Conservation (phyloP, 1,140 invertebrate species). For the Lordiphosa collinella region DNA sequence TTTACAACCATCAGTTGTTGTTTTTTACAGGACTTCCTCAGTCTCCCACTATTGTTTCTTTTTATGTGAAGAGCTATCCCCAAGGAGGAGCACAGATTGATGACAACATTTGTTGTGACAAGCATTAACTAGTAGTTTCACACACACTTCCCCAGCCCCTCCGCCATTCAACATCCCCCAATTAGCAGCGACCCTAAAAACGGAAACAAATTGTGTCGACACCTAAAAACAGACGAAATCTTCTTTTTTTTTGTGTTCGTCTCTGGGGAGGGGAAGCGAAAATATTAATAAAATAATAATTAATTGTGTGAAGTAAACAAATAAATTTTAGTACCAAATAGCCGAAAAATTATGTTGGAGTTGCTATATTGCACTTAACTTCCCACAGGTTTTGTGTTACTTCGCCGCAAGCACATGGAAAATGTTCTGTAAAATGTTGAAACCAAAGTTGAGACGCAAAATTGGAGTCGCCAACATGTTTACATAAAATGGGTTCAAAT, state of each 20-base stretch:
- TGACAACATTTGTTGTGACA: slow-evolving; percentile 74
- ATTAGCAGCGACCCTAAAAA: slow-evolving; percentile 41
- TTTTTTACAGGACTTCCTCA: slow-evolving; percentile 48
- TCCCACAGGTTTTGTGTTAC: slow-evolving; percentile 72
- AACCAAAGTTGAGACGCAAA: slow-evolving; percentile 1
- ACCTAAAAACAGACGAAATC: slow-evolving; percentile 43
- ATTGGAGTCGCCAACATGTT: slow-evolving; percentile 69
- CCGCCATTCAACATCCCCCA: slow-evolving; percentile 10
- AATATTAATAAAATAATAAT: slow-evolving; percentile 66
- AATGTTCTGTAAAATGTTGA: slow-evolving; percentile 6
- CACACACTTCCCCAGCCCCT: slow-evolving; percentile 25
- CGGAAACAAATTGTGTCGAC: slow-evolving; percentile 51
- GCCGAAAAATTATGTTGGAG: slow-evolving; percentile 12
- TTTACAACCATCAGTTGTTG: slow-evolving; percentile 58
- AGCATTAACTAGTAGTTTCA: slow-evolving; percentile 71
- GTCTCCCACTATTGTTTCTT: slow-evolving; percentile 1
- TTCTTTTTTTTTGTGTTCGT: slow-evolving; percentile 1
- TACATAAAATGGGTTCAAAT: slow-evolving; percentile 68
- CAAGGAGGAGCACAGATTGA: slow-evolving; percentile 41
- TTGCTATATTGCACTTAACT: slow-evolving; percentile 62
- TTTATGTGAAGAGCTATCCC: slow-evolving; percentile 12
- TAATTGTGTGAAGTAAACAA: slow-evolving; percentile 64
- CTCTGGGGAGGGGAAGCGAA: slow-evolving; percentile 4
- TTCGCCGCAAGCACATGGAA: slow-evolving; percentile 11
- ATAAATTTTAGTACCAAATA: slow-evolving; percentile 26